Base-by-base conservation (phyloP, 1,140 invertebrate species). In the Harpegnathos saltator region DNA sequence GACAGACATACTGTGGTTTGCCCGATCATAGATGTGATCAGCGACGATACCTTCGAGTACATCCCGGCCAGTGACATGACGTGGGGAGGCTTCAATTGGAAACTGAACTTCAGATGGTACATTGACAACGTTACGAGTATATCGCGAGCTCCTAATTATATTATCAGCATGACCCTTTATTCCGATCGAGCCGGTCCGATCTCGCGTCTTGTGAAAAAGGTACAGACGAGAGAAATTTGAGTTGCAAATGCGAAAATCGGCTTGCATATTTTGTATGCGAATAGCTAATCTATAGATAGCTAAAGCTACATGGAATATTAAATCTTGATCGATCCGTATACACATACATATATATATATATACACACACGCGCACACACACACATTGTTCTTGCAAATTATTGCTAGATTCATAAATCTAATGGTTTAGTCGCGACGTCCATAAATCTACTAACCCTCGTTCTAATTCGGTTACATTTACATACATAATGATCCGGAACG, bases 51-150 rank as follows among this genome's bases (percentile, higher is more conserved):
- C 15, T 99, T 99, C 94, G 98, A 99, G 94, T 99, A 99, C 92
- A 97, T 98, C 61, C 97, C 97, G 59, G 98, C 99, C 0, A 98
- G 98, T 3, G 98, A 98, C 91, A 98, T 98, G 96, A 99, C 98
- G 3, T 99, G 98, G 98, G 98, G 98, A 85, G 98, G 98, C 22
- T 99, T 99, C 94, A 99, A 99, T 95, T 99, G 98, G 98, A 98
- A 99, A 94, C 94, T 99, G n/a, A 99, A 99, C 94, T 99, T 99
- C 93, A 96, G 98, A 96, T 99, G 98, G 98, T 98, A 94, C 59
- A 44, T 33, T 59, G 63, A 44, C 9, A n/a, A n/a, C 19, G 26
- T 48, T 44, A 15, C n/a, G 3, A 83, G 17, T 24, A 19, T 65
- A 22, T 15, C 26, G 61, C 52, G 38, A 4, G 9, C 38, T 11